Conservation (phyloP, 2,888 invertebrate species). For the Hypselothyrea guttata region DNA sequence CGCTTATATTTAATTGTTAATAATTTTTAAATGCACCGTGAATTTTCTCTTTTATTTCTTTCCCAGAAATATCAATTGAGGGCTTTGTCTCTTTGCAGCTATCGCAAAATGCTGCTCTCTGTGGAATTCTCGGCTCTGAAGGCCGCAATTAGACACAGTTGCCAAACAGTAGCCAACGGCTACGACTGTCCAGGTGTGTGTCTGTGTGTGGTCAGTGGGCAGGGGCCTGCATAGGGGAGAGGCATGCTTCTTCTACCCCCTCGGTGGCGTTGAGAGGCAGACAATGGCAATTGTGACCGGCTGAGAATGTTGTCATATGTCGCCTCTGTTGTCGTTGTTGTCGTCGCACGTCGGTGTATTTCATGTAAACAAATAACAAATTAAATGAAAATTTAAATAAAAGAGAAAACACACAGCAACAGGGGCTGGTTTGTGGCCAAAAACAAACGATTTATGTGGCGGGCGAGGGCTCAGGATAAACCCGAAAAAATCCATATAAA, state of each 20-base stretch:
- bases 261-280: constrained; percentile 54
- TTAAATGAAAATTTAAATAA: constrained; percentile 78
- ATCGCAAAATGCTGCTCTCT: constrained; percentile 11
- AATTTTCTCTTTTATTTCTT: constrained; percentile 17
- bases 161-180: constrained; percentile 60
- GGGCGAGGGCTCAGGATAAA: constrained; percentile 65
- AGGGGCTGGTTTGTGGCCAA: constrained; percentile 42
- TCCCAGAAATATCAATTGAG: constrained; percentile 25
- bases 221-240: constrained; percentile 27
- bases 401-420: constrained; percentile 40
- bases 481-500: constrained; percentile 36
- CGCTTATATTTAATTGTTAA: not conserved
- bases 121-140: constrained; percentile 27
- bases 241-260: constrained; percentile 14
- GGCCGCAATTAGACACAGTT: constrained; percentile 66
- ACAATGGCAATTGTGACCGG: constrained; percentile 74
- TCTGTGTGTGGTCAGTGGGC: constrained; percentile 49
- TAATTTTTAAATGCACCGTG: constrained; percentile 1
- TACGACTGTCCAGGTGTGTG: constrained; percentile 48
- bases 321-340: constrained; percentile 62
- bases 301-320: constrained; percentile 77
- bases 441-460: constrained; percentile 68
- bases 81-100: constrained; percentile 1
- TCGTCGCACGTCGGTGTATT: constrained; percentile 67
- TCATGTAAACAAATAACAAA: constrained; percentile 79